Evolutionary conservation across 2,888 invertebrate species (phyloP).

Genomic region (Mythimna lalbum): DNA sequence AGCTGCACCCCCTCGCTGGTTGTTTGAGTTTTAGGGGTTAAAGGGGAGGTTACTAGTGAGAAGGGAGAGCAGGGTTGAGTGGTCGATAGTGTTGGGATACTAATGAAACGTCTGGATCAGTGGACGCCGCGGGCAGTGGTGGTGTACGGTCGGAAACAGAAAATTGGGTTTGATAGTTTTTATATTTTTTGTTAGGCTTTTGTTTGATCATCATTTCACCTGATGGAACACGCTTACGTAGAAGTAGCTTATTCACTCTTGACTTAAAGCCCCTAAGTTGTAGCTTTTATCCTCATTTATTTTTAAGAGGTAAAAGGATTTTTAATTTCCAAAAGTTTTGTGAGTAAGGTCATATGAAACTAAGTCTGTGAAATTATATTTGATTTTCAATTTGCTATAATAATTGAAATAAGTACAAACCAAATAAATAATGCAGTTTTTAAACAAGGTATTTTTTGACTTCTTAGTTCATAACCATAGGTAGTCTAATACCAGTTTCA

Average conservation of each 20-base stretch:
- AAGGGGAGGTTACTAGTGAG: constrained; percentile 33
- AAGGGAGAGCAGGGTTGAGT: constrained; percentile 49
- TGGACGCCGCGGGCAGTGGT: constrained; percentile 70
- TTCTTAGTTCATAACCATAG: no score
- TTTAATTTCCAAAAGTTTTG: no score
- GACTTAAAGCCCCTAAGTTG: neutral
- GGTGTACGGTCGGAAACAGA: constrained; percentile 53
- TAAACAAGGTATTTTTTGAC: neutral
- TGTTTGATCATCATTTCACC: neutral
- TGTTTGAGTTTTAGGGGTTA: constrained; percentile 34
- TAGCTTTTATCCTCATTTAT: no score
- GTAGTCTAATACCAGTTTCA: no score
- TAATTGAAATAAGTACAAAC: neutral
- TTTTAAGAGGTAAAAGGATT: no score
- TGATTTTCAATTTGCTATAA: no score
- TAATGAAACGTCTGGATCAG: constrained; percentile 77
- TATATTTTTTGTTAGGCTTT: neutral
- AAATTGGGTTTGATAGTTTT: neutral
- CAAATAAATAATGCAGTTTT: neutral
- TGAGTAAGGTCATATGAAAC: neutral
- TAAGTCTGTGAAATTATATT: no score
- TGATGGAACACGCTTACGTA: no score
- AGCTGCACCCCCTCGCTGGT: constrained; percentile 47
- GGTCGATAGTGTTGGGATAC: constrained; percentile 60
- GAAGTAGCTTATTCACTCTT: no score